Base-by-base conservation (phyloP, 2,113 vertebrate species). In the Dolichallabes microphthalmus region DNA sequence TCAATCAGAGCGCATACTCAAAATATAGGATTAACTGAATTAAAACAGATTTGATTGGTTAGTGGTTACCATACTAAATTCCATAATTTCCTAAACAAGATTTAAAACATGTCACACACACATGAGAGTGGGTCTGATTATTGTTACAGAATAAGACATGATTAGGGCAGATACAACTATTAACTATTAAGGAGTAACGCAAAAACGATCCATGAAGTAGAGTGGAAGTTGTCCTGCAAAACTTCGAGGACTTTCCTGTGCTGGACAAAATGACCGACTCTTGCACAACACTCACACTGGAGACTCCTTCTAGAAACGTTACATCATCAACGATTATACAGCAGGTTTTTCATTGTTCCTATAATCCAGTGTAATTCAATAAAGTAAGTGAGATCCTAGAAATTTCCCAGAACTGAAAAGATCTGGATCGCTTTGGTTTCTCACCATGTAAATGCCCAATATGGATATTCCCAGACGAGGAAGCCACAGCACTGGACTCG, bases 401-500 rank as follows among this genome's bases (percentile, higher is more conserved):
- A 50, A 50, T 25, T 0, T 12, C 45, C 52, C 0, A 14, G 17
- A 39, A 75, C n/a, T 15, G 12, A 75, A 75, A n/a, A 5, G 14
- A 27, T 77, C 75, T 57, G 53, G 27, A 79, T 79, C 9, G 14
- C 27, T 1, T 4, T 45, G n/a, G 82, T 60, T n/a, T 35, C 96
- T 97, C 93, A 99, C 97, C 97, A 2, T 99, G 98, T 83, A 96
- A 32, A n/a, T 93, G 94, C 82, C 98, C 97, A 91, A 99, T 90
- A 79, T 96, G 88, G 86, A 99, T 93, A 83, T 95, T 94, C 60
- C 97, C 98, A 69, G 95, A 91, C 87, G 85, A 82, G 77, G 97
- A 98, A 61, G 94, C 95, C 3, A 99, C 80, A 73, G 90, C 93
- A 84, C 96, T 96, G 32, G 95, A 96, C 80, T 98, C 96, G 0